These are phyloP conservation scores for Psilanteris sp. DNA, from an alignment of 1,140 invertebrate species.

Conservation along the genomic window DNA sequence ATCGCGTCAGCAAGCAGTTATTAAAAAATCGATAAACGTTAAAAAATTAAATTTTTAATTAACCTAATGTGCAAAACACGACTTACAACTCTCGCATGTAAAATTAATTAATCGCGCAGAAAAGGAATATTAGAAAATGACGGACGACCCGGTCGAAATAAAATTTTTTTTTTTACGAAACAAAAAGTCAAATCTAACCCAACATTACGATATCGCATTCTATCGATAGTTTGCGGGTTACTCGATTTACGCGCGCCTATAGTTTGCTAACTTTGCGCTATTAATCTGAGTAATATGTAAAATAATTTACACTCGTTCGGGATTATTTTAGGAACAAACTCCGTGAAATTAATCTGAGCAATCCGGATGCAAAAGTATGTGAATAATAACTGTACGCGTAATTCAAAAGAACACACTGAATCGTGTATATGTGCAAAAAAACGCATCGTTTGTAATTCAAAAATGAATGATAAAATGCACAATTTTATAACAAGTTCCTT, in stretches of 20 bases:
- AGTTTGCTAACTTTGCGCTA: slow-evolving; percentile 11
- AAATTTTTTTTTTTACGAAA: slow-evolving; percentile 22
- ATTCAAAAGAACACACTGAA: not conserved
- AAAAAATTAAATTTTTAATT: slow-evolving; percentile 29
- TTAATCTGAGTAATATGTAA: slow-evolving; percentile 28
- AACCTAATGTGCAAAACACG: slow-evolving; percentile 34
- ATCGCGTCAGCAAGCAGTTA: not conserved
- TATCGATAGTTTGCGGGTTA: slow-evolving; percentile 1
- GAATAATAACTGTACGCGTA: slow-evolving; percentile 1
- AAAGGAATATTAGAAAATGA: slow-evolving; percentile 1
- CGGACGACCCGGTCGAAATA: not conserved
- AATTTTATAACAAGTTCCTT: no score
- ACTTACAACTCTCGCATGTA: slow-evolving; percentile 4
- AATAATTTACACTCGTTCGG: slow-evolving; percentile 29
- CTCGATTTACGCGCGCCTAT: not conserved
- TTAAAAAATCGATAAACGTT: slow-evolving; percentile 30
- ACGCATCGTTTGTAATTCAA: no score
- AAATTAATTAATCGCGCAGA: slow-evolving; percentile 31
- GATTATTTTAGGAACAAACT: slow-evolving; percentile 28
- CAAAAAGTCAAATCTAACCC: slow-evolving; percentile 4
- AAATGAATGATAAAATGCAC: no score
- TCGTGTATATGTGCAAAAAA: not conserved
- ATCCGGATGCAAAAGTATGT: not conserved
- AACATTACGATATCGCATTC: slow-evolving; percentile 7
- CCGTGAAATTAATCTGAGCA: slow-evolving; percentile 19